Base-by-base conservation (phyloP, 1,140 invertebrate species). In the Polypedilum vanderplanki region DNA sequence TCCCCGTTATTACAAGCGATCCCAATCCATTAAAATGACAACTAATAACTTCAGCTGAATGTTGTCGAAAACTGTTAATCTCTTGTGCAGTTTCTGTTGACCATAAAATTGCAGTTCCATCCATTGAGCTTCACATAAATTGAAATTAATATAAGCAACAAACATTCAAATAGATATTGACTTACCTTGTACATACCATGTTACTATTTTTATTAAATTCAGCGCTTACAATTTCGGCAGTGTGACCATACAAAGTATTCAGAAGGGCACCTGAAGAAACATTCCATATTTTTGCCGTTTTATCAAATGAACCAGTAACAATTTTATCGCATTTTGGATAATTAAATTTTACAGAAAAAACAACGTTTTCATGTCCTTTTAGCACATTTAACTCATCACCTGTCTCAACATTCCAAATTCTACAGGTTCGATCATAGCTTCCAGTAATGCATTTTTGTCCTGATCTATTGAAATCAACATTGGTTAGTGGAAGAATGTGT, bases 341-440 rank as follows among this genome's bases (percentile, higher is more conserved):
- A 81, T 93, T 93, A 79, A 91, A 93, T 74, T 86, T 85, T 17
- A 93, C 90, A 2, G 89, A 86, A 83, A 91, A 93, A 2, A 94
- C 92, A 74, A 92, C 91, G 83, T 93, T 93, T 75, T 89, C 87
- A 79, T 94, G 92, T 22, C 91, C 91, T 57, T 86, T 82, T 7
- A 70, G 20, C 9, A 89, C 88, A 78, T 88, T 85, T 77, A 90
- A 80, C 79, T 93, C 90, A 74, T 85, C 84, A 41, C 91, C 91
- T n/a, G 86, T 86, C 74, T 89, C 87, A 76, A 91, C 88, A 80
- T 92, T 87, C 89, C 92, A 93, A 75, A 94, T 84, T 81, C 92
- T 92, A 83, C 91, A 93, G n/a, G 91, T 93, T 78, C 91, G 83
- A 81, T 94, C 92, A 81, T 93, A 94, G 82, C 91, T 93, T 73